Percentiles rank a stretch among this genome's conserved stretches.
phyloP scores from a whole-genome alignment of 2,113 vertebrate species.

The Gambusia holbrooki region DNA sequence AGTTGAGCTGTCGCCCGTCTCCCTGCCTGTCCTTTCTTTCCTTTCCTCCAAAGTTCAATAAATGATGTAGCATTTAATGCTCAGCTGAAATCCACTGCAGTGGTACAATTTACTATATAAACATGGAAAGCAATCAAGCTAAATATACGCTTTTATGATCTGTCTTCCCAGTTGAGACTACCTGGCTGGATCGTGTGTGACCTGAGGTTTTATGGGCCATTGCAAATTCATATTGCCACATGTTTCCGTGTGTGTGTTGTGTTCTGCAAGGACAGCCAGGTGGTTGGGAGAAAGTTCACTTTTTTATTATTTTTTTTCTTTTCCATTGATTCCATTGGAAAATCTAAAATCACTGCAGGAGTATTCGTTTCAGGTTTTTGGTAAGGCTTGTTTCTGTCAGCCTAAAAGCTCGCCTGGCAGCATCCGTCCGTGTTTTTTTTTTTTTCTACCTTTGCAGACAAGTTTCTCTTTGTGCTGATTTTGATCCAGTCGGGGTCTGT shows the following conservation, averaged over 20 bases:
- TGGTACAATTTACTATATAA: slow-evolving; percentile 29
- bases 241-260: slow-evolving; percentile 9
- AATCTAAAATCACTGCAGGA: slow-evolving; percentile 31
- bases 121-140: slow-evolving; percentile 46
- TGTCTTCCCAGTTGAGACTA: slow-evolving; percentile 15
- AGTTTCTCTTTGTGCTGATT: slow-evolving; percentile 18
- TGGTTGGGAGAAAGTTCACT: slow-evolving; percentile 24
- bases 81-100: slow-evolving; percentile 27
- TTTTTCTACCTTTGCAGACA: slow-evolving; percentile 10
- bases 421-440: background rate
- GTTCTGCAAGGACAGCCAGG: slow-evolving; percentile 17
- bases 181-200: slow-evolving; percentile 38
- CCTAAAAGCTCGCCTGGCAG: slow-evolving; percentile 17
- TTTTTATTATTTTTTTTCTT: slow-evolving; percentile 13
- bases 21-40: background rate
- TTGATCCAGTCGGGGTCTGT: slow-evolving; percentile 8
- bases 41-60: slow-evolving; percentile 10
- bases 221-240: slow-evolving; percentile 33
- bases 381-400: slow-evolving; percentile 6
- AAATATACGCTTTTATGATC: slow-evolving; percentile 43
- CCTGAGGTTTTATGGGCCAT: slow-evolving; percentile 7
- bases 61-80: slow-evolving; percentile 22
- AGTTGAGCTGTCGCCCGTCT: slow-evolving; percentile 10
- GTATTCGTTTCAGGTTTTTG: slow-evolving; percentile 26
- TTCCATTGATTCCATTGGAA: slow-evolving; percentile 30